phyloP scores from a whole-genome alignment of 2,113 vertebrate species.

The Sylvia atricapilla region DNA sequence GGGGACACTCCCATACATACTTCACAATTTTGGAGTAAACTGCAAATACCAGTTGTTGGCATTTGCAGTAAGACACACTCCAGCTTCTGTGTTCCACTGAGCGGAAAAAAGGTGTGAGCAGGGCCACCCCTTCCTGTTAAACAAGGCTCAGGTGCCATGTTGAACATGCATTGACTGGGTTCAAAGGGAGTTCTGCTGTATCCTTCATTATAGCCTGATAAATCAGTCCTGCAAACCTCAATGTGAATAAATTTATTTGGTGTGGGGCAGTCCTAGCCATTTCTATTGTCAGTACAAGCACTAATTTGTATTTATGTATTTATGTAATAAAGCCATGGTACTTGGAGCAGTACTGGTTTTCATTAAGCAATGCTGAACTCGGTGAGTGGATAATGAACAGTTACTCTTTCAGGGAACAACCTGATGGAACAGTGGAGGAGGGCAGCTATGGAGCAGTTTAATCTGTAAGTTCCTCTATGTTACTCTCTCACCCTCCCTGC shows the following conservation, averaged over 20 bases:
- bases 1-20: not conserved
- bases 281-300: not conserved
- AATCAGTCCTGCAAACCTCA: not conserved
- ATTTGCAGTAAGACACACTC: not conserved
- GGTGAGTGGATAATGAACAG: not conserved
- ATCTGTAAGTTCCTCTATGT: accelerated
- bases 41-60: not conserved
- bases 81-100: not conserved
- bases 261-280: not conserved
- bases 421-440: not conserved
- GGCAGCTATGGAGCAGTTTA: not conserved
- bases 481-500: not conserved
- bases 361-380: not conserved
- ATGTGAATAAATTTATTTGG: not conserved
- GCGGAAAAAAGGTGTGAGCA: not conserved
- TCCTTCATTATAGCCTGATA: not conserved
- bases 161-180: not conserved
- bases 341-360: not conserved
- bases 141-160: too few species aligned
- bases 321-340: not conserved
- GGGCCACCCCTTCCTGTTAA: not conserved
- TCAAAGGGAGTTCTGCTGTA: not conserved
- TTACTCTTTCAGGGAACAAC: not conserved
- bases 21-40: not conserved
- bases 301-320: not conserved